Base-by-base conservation (phyloP, 2,888 invertebrate genomes). In the Pilophorus perplexus region DNA sequence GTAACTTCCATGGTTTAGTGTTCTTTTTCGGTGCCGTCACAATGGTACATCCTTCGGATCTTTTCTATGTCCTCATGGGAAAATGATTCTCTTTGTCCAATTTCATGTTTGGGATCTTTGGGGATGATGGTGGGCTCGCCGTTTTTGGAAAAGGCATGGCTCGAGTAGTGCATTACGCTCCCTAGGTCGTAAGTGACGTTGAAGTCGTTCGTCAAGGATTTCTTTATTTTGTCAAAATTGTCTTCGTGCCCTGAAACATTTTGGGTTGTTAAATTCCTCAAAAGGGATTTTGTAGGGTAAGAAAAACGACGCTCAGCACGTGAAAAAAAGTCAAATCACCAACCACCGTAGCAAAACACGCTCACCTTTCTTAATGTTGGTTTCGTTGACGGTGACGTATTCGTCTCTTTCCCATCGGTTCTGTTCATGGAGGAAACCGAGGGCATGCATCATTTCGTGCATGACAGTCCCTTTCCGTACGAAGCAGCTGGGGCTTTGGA, bases 131-230 rank as follows among this genome's bases (percentile, higher is more conserved):
- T 90, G 14, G 86, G 83, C 72, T 81, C 78, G 3, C 84, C 83
- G 75, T 90, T 90, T 65, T 74, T 80, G 1, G 89, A 87, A 77
- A 90, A 90, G 3, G 90, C 89, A 46, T 83, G 84, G 16, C 83
- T 81, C 0, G 89, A 89, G 76, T 90, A 90, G 75, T 90, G 90
- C 90, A 90, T 89, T 0, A 90, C 88, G 72, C 89, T 89, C 72
- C 84, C 83, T 75, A 87, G 90, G 76, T 90, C 90, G 74, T 90
- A 91, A 0, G 82, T 78, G 0, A 90, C 83, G 0, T 87, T 87
- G 74, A 81, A 89, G n/a, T 82, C 85, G 54, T 83, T 79, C 0
- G 85, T 82, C 27, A 77, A 78, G 4, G 79, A 77, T 6, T 79
- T 73, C 3, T 81, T 79, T 0, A 85, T 82, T 76, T 87, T 90